A percentile compares a stretch with the other conserved stretches of the same genome.
Conservation (phyloP, 1,140 invertebrate species). For the Rhyzopertha dominica region DNA sequence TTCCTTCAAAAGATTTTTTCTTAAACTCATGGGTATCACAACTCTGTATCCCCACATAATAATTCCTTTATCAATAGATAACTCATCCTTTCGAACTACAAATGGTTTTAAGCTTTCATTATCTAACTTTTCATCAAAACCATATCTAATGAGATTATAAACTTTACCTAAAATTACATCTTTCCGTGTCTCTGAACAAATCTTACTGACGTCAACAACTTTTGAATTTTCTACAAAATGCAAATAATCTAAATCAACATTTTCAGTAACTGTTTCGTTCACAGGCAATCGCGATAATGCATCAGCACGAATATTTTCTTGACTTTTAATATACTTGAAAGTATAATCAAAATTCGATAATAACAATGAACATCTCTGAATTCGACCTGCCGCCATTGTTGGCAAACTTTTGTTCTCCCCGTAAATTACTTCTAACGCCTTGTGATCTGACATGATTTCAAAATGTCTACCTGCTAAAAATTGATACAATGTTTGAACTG, state of each 20-base stretch:
- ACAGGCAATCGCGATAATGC: constrained; percentile 21
- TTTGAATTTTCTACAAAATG: constrained; percentile 10
- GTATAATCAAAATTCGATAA: constrained; percentile 36
- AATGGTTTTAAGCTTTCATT: too few species aligned
- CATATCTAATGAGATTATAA: constrained; percentile 9
- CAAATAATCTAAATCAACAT: constrained; percentile 11
- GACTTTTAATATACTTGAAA: too few species aligned
- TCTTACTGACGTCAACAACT: constrained; percentile 1
- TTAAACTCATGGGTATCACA: too few species aligned
- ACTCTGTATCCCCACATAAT: too few species aligned
- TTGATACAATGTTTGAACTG: constrained; percentile 49
- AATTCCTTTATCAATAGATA: too few species aligned
- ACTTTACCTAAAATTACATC: neutral
- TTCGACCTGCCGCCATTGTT: constrained; percentile 27
- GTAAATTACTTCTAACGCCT: constrained; percentile 47
- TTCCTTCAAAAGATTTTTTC: too few species aligned
- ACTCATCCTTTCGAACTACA: too few species aligned
- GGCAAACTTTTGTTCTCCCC: constrained; percentile 35
- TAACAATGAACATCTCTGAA: constrained; percentile 39
- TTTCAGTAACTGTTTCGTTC: constrained; percentile 4
- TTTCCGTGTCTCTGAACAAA: constrained; percentile 10
- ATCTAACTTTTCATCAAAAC: constrained; percentile 4
- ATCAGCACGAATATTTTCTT: constrained; percentile 30
- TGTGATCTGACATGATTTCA: constrained; percentile 49
- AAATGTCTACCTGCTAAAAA: constrained; percentile 44